Conservation (phyloP, 2,113 vertebrate genomes). For the Procavia capensis region DNA sequence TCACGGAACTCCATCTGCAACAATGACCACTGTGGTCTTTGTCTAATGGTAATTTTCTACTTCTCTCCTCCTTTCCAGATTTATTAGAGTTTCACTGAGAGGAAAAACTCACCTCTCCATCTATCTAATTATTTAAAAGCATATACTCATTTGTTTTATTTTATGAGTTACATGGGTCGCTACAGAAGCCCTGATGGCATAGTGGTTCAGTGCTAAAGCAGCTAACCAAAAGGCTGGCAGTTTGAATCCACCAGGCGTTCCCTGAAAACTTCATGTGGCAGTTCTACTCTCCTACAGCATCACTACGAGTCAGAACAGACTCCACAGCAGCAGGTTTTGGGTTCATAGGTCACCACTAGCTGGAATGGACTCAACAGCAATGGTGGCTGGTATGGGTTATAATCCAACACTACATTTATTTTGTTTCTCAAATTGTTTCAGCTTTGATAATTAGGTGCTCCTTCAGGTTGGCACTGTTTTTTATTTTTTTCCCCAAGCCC, state of each 20-base stretch:
- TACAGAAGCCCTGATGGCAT: too few species aligned
- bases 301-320: too few species aligned
- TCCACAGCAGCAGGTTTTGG: too few species aligned
- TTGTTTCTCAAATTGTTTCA: background rate
- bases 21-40: background rate
- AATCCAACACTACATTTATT: too few species aligned
- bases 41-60: background rate
- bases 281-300: too few species aligned
- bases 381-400: too few species aligned
- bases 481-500: background rate
- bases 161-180: background rate
- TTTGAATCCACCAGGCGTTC: too few species aligned
- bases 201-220: too few species aligned
- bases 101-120: background rate
- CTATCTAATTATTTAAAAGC: conserved; percentile 3
- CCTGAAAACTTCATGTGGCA: too few species aligned
- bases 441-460: background rate
- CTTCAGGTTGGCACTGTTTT: background rate
- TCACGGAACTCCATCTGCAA: background rate
- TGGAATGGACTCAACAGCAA: too few species aligned
- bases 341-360: too few species aligned
- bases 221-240: too few species aligned
- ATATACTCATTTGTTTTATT: conserved; percentile 38
- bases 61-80: conserved; percentile 11
- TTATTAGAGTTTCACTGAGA: conserved; percentile 28